Percentiles rank a stretch among this genome's conserved stretches.
Evolutionary conservation across 2,113 vertebrate species (phyloP).

Genomic region (Myodes glareolus): DNA sequence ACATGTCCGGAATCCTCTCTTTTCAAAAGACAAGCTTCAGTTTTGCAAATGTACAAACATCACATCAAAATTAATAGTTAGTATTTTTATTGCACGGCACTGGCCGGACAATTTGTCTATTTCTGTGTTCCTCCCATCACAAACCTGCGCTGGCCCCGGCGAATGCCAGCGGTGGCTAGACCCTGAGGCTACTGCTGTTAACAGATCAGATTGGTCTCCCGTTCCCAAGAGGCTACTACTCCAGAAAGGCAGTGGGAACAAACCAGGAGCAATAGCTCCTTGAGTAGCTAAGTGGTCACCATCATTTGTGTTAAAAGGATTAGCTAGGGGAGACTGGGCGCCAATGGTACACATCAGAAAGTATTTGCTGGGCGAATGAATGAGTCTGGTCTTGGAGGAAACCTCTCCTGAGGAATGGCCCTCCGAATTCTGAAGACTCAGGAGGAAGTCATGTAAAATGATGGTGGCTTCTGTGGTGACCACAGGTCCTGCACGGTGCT

Average conservation of each 20-base stretch:
- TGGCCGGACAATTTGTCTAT: not conserved
- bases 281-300: not conserved
- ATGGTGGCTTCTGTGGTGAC: not conserved
- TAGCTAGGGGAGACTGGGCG: not conserved
- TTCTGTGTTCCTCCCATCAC: not conserved
- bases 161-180: not conserved
- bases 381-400: not conserved
- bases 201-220: not conserved
- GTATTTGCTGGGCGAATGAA: not conserved
- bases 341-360: not conserved
- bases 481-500: not conserved
- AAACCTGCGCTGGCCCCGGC: fast-evolving
- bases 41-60: no score
- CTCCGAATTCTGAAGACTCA: not conserved
- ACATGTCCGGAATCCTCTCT: no score
- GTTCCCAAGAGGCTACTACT: not conserved
- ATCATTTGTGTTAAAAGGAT: not conserved
- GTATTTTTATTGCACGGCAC: fast-evolving
- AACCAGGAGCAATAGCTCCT: not conserved
- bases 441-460: not conserved
- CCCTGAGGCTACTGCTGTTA: not conserved
- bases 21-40: no score
- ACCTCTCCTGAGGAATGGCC: not conserved
- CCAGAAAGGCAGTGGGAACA: not conserved
- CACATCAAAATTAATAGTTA: not conserved